These are phyloP conservation scores for Brachynemurus nebulosus DNA, from an alignment of 2,888 invertebrate species.

Conservation along the genomic window DNA sequence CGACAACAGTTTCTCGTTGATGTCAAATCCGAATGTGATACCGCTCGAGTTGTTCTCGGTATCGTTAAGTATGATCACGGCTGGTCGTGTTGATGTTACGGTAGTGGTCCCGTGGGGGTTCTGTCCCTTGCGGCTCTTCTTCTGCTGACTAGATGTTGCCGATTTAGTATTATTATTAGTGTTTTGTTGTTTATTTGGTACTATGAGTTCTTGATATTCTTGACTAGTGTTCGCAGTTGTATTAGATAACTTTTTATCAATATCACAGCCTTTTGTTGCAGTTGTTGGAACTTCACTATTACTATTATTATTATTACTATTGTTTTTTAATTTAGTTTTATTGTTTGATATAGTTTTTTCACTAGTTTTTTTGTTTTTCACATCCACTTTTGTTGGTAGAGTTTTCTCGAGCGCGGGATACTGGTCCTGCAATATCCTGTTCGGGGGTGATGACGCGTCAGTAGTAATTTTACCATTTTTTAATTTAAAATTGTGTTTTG, in stretches of 20 bases:
- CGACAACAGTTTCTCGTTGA: slow-evolving; percentile 56
- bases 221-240: slow-evolving; percentile 8
- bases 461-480: slow-evolving; percentile 6
- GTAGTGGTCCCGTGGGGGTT: neutral
- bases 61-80: slow-evolving; percentile 60
- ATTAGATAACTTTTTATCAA: slow-evolving; percentile 8
- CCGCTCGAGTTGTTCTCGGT: slow-evolving; percentile 36
- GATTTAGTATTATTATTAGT: neutral
- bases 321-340: slow-evolving; percentile 7
- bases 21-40: slow-evolving; percentile 68
- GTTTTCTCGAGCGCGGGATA: slow-evolving; percentile 35
- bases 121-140: neutral
- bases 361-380: slow-evolving; percentile 22
- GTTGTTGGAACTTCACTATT: neutral
- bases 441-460: slow-evolving; percentile 24
- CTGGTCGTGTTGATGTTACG: slow-evolving; percentile 36
- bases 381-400: slow-evolving; percentile 7
- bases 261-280: slow-evolving; percentile 11
- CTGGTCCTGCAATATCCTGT: slow-evolving; percentile 22
- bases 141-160: slow-evolving; percentile 5
- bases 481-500: slow-evolving; percentile 9
- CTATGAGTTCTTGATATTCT: slow-evolving; percentile 4
- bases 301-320: slow-evolving; percentile 2
- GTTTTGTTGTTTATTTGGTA: slow-evolving; percentile 6
- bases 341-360: slow-evolving; percentile 14